phyloP scores from a whole-genome alignment of 2,113 vertebrate species.

The Melanotaenia duboulayi region DNA sequence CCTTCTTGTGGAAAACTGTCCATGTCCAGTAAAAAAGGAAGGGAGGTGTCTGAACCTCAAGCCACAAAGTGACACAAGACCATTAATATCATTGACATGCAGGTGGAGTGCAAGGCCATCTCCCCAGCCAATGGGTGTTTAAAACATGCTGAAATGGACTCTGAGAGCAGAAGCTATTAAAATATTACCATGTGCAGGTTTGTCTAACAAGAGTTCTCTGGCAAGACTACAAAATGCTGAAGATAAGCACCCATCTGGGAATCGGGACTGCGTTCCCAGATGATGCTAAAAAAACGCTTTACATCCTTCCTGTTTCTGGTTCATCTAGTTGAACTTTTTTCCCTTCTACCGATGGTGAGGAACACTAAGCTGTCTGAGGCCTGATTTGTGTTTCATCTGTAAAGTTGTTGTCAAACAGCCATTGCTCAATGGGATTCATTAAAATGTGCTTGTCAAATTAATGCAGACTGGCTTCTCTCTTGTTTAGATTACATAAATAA shows the following conservation, averaged over 20 bases:
- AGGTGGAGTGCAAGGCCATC: slow-evolving; percentile 63
- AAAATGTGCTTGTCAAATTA: slow-evolving; percentile 20
- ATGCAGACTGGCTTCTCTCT: slow-evolving; percentile 10
- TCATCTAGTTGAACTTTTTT: slow-evolving; percentile 60
- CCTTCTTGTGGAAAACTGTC: slow-evolving; percentile 54
- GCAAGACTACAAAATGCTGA: slow-evolving; percentile 57
- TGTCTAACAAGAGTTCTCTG: slow-evolving; percentile 64
- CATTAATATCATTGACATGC: slow-evolving; percentile 78
- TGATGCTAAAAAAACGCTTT: slow-evolving; percentile 53
- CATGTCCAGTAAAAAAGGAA: slow-evolving; percentile 68
- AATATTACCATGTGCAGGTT: slow-evolving; percentile 68
- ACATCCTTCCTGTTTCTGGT: slow-evolving; percentile 76
- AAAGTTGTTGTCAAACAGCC: slow-evolving; percentile 19
- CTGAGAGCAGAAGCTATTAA: slow-evolving; percentile 58
- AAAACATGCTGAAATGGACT: slow-evolving; percentile 57
- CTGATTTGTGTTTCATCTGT: slow-evolving; percentile 56
- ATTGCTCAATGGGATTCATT: slow-evolving; percentile 21
- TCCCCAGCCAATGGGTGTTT: slow-evolving; percentile 55
- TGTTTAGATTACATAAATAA: slow-evolving; percentile 15
- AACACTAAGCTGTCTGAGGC: slow-evolving; percentile 31
- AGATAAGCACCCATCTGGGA: slow-evolving; percentile 67
- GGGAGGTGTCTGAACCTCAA: slow-evolving; percentile 49
- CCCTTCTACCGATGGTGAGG: slow-evolving; percentile 6
- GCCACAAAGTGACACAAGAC: slow-evolving; percentile 63
- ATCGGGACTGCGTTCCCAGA: slow-evolving; percentile 60